phyloP scores from a whole-genome alignment of 2,797 vertebrate genomes.

The Girardinus metallicus region DNA sequence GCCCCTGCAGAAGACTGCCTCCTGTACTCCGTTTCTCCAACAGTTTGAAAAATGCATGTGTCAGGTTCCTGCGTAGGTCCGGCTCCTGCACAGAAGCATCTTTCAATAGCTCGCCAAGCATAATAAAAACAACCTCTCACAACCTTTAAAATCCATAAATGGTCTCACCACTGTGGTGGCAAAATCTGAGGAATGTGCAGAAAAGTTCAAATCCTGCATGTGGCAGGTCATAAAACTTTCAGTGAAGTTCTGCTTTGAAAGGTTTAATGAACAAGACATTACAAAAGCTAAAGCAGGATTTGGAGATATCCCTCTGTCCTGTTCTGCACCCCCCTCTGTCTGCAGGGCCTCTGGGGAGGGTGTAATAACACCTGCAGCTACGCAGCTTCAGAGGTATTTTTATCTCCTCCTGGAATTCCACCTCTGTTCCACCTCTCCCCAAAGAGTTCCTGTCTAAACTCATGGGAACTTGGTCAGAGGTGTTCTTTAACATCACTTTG shows the following conservation, averaged over 20 bases:
- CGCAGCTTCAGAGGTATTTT: constrained; percentile 74
- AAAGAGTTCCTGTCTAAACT: constrained; percentile 30
- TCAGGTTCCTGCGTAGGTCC: constrained; percentile 33
- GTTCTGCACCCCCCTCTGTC: constrained; percentile 20
- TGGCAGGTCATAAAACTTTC: not conserved
- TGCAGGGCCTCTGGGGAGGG: constrained; percentile 58
- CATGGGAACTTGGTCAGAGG: constrained; percentile 15
- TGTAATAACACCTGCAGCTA: constrained; percentile 80
- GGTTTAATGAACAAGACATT: constrained; percentile 12
- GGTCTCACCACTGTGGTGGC: not conserved
- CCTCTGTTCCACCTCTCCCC: constrained; percentile 53
- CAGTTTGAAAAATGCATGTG: constrained; percentile 50
- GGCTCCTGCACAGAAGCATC: constrained; percentile 62
- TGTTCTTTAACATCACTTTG: constrained; percentile 30
- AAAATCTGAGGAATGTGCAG: not conserved
- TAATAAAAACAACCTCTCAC: constrained; percentile 27
- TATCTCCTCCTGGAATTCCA: constrained; percentile 74
- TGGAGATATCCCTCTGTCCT: constrained; percentile 18
- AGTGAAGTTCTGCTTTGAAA: not conserved
- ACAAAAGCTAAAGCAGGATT: constrained; percentile 1
- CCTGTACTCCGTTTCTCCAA: constrained; percentile 51
- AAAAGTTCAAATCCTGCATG: not conserved
- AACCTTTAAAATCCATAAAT: not conserved
- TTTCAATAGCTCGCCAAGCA: constrained; percentile 54
- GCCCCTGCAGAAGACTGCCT: constrained; percentile 50